Evolutionary conservation across 2,113 vertebrate species (phyloP).

Genomic region (Cisticola juncidis): DNA sequence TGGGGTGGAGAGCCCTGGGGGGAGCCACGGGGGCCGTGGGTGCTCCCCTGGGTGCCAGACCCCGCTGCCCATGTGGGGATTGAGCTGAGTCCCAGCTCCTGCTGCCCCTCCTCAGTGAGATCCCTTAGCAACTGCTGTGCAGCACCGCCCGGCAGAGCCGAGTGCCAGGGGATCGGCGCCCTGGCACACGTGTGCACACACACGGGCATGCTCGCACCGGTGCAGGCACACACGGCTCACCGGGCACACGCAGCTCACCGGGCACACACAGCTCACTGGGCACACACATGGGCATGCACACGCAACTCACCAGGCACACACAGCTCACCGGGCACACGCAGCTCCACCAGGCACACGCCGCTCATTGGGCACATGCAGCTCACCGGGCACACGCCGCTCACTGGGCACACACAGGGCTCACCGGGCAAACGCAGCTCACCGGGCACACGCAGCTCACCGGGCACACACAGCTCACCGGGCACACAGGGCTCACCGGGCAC

Average conservation of each 20-base stretch:
- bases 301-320: background rate
- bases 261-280: background rate
- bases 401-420: background rate
- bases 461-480: background rate
- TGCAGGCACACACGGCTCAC: background rate
- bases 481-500: too few relatives aligned
- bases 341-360: too few relatives aligned
- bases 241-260: background rate
- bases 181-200: background rate
- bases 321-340: background rate
- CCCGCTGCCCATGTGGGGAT: rapidly evolving
- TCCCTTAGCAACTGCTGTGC: background rate
- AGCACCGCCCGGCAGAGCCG: background rate
- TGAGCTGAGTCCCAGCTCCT: background rate
- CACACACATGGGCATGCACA: background rate
- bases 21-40: background rate
- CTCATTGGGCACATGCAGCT: background rate
- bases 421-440: background rate
- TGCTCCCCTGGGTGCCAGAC: background rate
- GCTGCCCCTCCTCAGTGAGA: background rate
- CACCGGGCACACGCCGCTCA: background rate
- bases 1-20: background rate
- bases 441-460: background rate
- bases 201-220: rapidly evolving
- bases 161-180: background rate